These are phyloP conservation scores for Zeus faber DNA, from an alignment of 2,113 vertebrate genomes.

Conservation along the genomic window DNA sequence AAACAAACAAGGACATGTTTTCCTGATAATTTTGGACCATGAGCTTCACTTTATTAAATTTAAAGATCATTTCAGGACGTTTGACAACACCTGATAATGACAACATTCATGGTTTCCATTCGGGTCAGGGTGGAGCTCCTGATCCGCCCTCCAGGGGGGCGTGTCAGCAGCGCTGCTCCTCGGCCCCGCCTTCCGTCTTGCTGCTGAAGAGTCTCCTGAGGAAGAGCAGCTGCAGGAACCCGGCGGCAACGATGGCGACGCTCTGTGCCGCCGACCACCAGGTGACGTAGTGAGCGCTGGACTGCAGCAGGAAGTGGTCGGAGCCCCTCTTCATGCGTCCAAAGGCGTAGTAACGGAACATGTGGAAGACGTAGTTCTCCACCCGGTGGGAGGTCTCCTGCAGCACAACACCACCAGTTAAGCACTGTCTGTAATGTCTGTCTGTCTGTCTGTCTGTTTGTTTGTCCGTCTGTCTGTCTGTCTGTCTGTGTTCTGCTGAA, in stretches of 20 bases:
- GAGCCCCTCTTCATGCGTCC: constrained; percentile 81
- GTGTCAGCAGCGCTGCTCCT: constrained; percentile 80
- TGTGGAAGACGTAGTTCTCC: constrained; percentile 83
- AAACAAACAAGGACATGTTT: no score
- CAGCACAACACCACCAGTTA: neutral
- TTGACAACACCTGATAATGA: no score
- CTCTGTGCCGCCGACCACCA: constrained; percentile 86
- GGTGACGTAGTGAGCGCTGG: constrained; percentile 84
- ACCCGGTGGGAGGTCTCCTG: constrained; percentile 78
- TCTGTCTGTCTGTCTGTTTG: no score
- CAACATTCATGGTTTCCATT: no score
- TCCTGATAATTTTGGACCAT: no score
- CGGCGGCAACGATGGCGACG: constrained; percentile 80
- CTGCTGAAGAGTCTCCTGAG: constrained; percentile 84
- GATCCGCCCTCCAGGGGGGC: neutral
- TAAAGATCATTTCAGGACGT: no score
- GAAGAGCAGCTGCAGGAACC: constrained; percentile 86
- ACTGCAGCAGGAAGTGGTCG: constrained; percentile 81
- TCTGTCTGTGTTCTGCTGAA: no score
- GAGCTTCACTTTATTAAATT: no score
- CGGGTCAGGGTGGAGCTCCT: no score
- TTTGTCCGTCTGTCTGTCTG: no score
- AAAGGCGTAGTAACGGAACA: constrained; percentile 87
- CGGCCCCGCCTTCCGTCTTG: constrained; percentile 43
- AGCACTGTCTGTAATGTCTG: neutral